Evolutionary conservation across 1,140 invertebrate genomes (phyloP), one percentile per base, ranked within the genome.

Genomic region (Tetramorium alpestre): DNA sequence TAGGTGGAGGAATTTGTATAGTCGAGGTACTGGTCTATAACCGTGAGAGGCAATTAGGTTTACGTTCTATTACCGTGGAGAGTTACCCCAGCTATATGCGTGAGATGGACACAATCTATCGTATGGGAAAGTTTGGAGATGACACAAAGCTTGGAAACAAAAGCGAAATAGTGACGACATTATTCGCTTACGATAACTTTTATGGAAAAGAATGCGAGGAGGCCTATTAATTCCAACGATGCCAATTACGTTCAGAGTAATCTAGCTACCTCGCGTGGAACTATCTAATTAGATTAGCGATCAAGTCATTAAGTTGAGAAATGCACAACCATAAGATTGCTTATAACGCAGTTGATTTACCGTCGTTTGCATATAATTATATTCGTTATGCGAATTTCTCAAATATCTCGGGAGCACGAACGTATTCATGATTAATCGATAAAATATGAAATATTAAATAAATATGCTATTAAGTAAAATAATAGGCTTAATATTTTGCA

Each of bases 41-140:
- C 18, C 80, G 69, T 49, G 69, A 28, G 56, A 75, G 69, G 54
- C 25, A 84, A 84, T 84, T 84, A 62, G 41, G 69, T 60, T 22
- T 73, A 44, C 38, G 41, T 84, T 3, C 67, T 81, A 56, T 70
- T 56, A 70, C 49, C 22, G 13, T 25, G 70, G 49, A 81, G 49
- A 81, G 38, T 70, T 60, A 72, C 25, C 18, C 13, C 22, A 56
- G n/a, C 38, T 72, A 10, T 62, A 22, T 49, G 11, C 6, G 22
- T 18, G 13, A n/a, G 77, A 70, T 82, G 51, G 51, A 70, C 65
- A 51, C 44, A 49, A 10, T 11, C n/a, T 13, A 1, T 3, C 13
- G 28, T 38, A 25, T 56, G 69, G 54, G 54, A 62, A 84, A 82
- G 41, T 73, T 58, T 16, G 69, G n/a, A 60, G n/a, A 33, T 28